These are phyloP conservation scores for Saguinus imperator DNA, from an alignment of 2,113 vertebrate genomes.

Conservation along the genomic window DNA sequence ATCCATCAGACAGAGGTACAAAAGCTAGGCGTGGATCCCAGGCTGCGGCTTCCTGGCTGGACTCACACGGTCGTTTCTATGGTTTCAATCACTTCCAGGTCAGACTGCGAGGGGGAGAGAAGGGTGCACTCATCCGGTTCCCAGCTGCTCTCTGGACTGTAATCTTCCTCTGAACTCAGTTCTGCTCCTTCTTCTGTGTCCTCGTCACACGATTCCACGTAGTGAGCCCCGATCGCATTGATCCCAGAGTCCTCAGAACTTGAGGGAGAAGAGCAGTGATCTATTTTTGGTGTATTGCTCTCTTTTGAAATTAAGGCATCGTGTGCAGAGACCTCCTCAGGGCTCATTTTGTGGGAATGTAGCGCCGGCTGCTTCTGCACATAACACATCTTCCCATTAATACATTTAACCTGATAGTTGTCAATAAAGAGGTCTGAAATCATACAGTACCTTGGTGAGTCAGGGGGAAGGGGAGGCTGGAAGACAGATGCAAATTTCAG, in stretches of 20 bases:
- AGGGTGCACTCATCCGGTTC: conserved; percentile 94
- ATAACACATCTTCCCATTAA: conserved; percentile 99
- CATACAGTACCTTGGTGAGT: conserved; percentile 94
- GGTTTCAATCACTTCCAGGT: conserved; percentile 97
- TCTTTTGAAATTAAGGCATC: conserved; percentile 86
- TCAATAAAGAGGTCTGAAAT: conserved; percentile 97
- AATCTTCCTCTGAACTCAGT: conserved; percentile 92
- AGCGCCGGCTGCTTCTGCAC: conserved; percentile 91
- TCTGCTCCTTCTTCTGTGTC: conserved; percentile 92
- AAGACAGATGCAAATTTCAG: conserved; percentile 93
- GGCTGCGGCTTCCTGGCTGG: neutral
- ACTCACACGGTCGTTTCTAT: conserved; percentile 97
- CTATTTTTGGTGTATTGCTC: conserved; percentile 91
- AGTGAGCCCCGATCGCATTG: conserved; percentile 94
- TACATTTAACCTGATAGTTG: conserved; percentile 97
- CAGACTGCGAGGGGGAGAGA: conserved; percentile 94
- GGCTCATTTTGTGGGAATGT: conserved; percentile 73
- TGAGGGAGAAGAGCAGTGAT: conserved; percentile 96
- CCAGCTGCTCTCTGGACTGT: conserved; percentile 95
- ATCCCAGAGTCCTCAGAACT: conserved; percentile 98
- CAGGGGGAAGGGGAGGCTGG: conserved; percentile 91
- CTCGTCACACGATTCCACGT: conserved; percentile 94
- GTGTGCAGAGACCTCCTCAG: conserved; percentile 79
- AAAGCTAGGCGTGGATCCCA: conserved; percentile 70
- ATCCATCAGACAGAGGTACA: conserved; percentile 73